These are phyloP conservation scores for Cremastinae sp. DNA, from an alignment of 2,888 invertebrate genomes.

Conservation along the genomic window DNA sequence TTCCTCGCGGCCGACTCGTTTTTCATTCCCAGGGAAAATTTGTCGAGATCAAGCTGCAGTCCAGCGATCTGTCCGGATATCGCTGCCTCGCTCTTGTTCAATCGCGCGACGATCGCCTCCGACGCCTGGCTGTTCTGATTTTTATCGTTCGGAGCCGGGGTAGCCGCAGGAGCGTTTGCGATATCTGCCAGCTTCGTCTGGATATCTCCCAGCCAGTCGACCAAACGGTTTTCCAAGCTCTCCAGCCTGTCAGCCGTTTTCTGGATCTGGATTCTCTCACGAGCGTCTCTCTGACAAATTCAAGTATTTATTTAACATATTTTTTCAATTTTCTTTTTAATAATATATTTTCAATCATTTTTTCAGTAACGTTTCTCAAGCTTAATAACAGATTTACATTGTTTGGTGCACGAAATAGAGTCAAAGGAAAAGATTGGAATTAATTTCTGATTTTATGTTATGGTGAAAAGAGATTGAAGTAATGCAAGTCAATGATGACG, in stretches of 20 bases:
- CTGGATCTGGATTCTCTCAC: conserved; percentile 84
- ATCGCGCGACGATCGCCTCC: conserved; percentile 66
- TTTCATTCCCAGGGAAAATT: conserved; percentile 58
- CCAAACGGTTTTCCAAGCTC: conserved; percentile 81
- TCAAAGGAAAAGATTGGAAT: too few relatives aligned
- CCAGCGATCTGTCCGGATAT: conserved; percentile 67
- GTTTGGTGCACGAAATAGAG: too few relatives aligned
- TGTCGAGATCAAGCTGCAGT: conserved; percentile 67
- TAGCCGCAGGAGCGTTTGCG: conserved; percentile 64
- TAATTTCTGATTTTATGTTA: too few relatives aligned
- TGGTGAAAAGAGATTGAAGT: too few relatives aligned
- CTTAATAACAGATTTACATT: too few relatives aligned
- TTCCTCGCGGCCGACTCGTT: conserved; percentile 62
- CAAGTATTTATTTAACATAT: conserved; percentile 25
- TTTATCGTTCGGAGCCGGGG: conserved; percentile 28
- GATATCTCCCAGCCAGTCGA: conserved; percentile 79
- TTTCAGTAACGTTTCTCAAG: too few relatives aligned
- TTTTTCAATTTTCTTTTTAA: not conserved
- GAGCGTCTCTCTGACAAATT: conserved; percentile 83
- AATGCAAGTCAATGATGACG: too few relatives aligned
- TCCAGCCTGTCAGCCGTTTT: conserved; percentile 84
- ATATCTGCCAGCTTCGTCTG: conserved; percentile 80
- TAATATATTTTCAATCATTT: too few relatives aligned
- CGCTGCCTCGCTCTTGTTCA: conserved; percentile 68
- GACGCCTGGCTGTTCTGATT: conserved; percentile 60